Percentiles rank a stretch among this genome's conserved stretches.
These are phyloP conservation scores for Spisula solida DNA, from an alignment of 2,888 invertebrate species.

Conservation along the genomic window DNA sequence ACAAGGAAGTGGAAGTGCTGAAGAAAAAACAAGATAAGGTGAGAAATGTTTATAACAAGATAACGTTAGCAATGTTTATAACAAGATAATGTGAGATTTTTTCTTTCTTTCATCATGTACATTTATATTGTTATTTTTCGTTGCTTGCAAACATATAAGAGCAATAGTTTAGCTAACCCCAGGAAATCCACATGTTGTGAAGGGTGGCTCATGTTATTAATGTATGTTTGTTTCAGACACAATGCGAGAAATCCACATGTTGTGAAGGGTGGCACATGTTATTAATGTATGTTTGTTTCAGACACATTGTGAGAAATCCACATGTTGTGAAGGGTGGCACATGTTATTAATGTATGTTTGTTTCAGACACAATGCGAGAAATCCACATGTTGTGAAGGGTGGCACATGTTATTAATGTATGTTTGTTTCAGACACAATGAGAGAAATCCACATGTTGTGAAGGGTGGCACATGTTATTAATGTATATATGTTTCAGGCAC, in stretches of 20 bases:
- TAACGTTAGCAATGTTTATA: constrained; percentile 82
- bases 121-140: background rate
- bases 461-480: too few species aligned
- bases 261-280: too few species aligned
- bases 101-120: background rate
- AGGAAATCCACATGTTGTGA: too few species aligned
- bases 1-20: constrained; percentile 95
- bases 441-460: constrained; percentile 87
- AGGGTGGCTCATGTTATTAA: too few species aligned
- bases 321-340: too few species aligned
- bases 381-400: too few species aligned
- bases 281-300: constrained; percentile 22
- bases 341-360: too few species aligned
- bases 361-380: constrained; percentile 79
- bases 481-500: constrained; percentile 72
- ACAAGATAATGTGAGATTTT: too few species aligned
- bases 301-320: constrained; percentile 82
- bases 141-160: too few species aligned
- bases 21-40: constrained; percentile 89
- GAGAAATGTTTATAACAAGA: constrained; percentile 79
- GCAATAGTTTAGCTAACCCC: too few species aligned
- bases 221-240: constrained; percentile 66
- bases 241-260: constrained; percentile 86
- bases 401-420: too few species aligned
- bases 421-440: constrained; percentile 73